These are phyloP conservation scores for Triplophysa yarkandensis DNA, from an alignment of 2,797 vertebrate genomes.

Conservation along the genomic window DNA sequence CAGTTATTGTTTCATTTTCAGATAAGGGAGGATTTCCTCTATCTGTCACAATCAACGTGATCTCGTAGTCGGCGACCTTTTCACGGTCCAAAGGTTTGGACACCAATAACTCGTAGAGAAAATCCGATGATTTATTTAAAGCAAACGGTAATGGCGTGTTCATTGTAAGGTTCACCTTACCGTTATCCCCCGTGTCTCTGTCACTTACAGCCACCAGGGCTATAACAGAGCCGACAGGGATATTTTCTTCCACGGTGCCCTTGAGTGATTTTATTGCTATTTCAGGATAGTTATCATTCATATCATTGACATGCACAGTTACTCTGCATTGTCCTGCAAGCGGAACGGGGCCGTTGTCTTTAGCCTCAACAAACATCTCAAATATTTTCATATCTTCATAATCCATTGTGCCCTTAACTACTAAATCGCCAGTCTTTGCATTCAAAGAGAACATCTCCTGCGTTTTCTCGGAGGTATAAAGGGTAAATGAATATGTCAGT, in stretches of 20 bases:
- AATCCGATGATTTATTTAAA: constrained; percentile 64
- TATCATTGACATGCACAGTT: constrained; percentile 66
- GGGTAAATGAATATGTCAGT: constrained; percentile 58
- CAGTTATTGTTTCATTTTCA: constrained; percentile 59
- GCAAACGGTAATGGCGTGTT: constrained; percentile 57
- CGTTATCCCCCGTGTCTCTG: constrained; percentile 68
- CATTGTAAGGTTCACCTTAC: constrained; percentile 51
- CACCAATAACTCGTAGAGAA: constrained; percentile 68
- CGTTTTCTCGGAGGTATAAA: constrained; percentile 74
- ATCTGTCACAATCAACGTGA: constrained; percentile 64
- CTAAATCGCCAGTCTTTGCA: constrained; percentile 75
- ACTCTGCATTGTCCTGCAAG: constrained; percentile 74
- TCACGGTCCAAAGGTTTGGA: constrained; percentile 68
- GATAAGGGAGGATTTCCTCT: constrained; percentile 65
- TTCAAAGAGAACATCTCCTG: constrained; percentile 69
- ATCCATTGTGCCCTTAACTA: constrained; percentile 76
- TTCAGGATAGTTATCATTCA: constrained; percentile 74
- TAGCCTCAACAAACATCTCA: constrained; percentile 77
- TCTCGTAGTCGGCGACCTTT: constrained; percentile 50
- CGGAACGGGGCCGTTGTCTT: constrained; percentile 71
- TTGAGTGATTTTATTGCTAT: constrained; percentile 66
- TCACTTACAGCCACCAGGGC: constrained; percentile 71
- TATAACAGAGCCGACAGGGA: constrained; percentile 63
- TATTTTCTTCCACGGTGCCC: constrained; percentile 66
- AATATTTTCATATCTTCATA: constrained; percentile 78